phyloP scores from a whole-genome alignment of 2,888 invertebrate genomes.

The Myathropa florea region DNA sequence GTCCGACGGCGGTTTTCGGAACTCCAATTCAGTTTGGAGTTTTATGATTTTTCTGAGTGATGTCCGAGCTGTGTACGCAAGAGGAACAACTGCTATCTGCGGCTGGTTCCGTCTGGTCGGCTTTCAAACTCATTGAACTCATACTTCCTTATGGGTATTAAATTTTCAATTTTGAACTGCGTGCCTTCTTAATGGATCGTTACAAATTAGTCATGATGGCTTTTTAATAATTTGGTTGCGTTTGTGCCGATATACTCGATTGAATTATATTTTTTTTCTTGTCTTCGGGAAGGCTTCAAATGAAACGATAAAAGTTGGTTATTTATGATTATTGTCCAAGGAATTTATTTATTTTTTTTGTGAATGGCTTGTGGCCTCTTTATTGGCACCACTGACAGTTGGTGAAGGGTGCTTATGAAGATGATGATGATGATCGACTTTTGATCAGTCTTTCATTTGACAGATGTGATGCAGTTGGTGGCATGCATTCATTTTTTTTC shows the following conservation, averaged over 20 bases:
- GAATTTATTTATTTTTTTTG: conserved; percentile 55
- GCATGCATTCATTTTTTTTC: not conserved
- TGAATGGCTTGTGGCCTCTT: conserved; percentile 6
- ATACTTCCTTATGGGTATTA: conserved; percentile 58
- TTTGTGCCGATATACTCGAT: conserved; percentile 20
- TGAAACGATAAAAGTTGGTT: conserved; percentile 65
- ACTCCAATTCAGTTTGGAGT: conserved; percentile 53
- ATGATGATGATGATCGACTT: conserved; percentile 60
- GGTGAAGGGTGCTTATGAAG: conserved; percentile 32
- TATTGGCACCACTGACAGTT: conserved; percentile 55
- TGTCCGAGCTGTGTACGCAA: conserved; percentile 49
- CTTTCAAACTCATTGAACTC: conserved; percentile 16
- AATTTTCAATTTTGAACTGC: conserved; percentile 40
- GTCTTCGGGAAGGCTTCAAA: conserved; percentile 42
- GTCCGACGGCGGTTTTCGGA: conserved; percentile 34
- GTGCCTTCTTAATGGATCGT: conserved; percentile 56
- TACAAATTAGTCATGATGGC: conserved; percentile 68
- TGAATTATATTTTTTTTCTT: not conserved
- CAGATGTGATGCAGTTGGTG: conserved; percentile 61
- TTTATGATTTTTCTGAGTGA: conserved; percentile 67
- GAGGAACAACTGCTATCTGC: conserved; percentile 32
- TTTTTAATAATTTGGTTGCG: conserved; percentile 69
- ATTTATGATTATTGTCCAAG: conserved; percentile 65
- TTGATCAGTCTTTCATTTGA: conserved; percentile 38
- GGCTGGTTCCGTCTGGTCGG: conserved; percentile 12